A percentile compares a stretch with the other conserved stretches of the same genome.
Evolutionary conservation across 2,797 vertebrate genomes (phyloP).

Genomic region (Melanotaenia trifasciata): DNA sequence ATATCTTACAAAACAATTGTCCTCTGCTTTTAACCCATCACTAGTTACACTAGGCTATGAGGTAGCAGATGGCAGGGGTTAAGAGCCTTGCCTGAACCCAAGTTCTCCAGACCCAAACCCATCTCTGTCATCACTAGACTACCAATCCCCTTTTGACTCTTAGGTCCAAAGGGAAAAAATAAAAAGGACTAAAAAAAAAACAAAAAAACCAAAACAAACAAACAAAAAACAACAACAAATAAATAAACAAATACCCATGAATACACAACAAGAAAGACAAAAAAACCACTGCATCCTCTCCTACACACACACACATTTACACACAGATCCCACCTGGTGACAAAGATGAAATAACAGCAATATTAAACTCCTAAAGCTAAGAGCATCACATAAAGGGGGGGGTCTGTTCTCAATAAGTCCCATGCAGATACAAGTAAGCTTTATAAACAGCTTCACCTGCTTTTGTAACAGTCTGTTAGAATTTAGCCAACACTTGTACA

Average conservation of each 20-base stretch:
- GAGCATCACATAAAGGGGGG: conserved; percentile 52
- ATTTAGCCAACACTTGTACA: conserved; percentile 30
- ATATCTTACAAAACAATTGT: too few species aligned
- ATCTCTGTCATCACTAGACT: too few species aligned
- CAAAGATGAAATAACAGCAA: conserved; percentile 66
- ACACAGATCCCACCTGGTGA: conserved; percentile 32
- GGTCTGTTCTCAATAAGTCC: conserved; percentile 31
- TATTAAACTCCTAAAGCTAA: conserved; percentile 67
- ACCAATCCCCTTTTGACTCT: background rate
- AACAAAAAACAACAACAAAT: background rate
- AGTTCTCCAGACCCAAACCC: too few species aligned
- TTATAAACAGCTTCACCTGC: conserved; percentile 66
- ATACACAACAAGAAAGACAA: conserved; percentile 15
- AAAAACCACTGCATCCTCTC: conserved; percentile 22
- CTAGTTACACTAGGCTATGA: too few species aligned
- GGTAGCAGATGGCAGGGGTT: too few species aligned
- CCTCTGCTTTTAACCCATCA: too few species aligned
- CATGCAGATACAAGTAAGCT: conserved; percentile 32
- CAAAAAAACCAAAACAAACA: background rate
- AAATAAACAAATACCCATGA: conserved; percentile 20
- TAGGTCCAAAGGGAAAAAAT: conserved; percentile 18
- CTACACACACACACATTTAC: conserved; percentile 26
- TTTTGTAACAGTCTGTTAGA: conserved; percentile 35
- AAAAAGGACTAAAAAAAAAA: too few species aligned
- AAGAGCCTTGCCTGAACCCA: too few species aligned